A percentile compares a stretch with the other conserved stretches of the same genome.
Conservation (phyloP, 2,888 invertebrate species). For the Molorchus minor region DNA sequence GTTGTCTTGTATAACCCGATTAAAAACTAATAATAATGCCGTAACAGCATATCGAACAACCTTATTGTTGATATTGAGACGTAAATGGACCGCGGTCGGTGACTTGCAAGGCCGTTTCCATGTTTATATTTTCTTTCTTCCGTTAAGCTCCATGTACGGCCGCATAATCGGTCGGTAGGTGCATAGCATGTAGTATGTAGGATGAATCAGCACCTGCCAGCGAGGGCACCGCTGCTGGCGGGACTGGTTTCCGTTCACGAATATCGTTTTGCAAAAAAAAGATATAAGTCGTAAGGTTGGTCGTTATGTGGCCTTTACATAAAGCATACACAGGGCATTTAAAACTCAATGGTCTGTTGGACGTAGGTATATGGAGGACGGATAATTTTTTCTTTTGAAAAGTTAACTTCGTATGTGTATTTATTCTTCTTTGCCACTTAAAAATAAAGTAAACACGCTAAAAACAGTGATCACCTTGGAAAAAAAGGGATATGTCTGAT, state of each 20-base stretch:
- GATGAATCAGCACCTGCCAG: conserved; percentile 19
- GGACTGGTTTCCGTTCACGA: conserved; percentile 3
- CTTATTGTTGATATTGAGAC: conserved; percentile 21
- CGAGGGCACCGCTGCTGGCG: background rate
- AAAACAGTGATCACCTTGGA: no score
- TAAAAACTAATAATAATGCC: background rate
- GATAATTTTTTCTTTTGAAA: no score
- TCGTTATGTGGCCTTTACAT: no score
- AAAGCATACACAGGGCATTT: no score
- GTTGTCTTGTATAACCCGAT: background rate
- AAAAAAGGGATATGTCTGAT: no score
- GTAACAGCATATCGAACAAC: background rate
- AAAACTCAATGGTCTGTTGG: no score
- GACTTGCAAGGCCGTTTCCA: conserved; percentile 29
- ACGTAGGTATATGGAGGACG: no score
- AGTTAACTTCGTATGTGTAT: no score
- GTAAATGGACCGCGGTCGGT: conserved; percentile 27
- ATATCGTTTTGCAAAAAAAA: background rate
- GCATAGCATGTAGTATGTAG: conserved; percentile 8
- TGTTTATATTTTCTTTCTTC: conserved; percentile 17
- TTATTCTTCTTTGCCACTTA: no score
- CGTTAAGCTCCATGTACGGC: conserved; percentile 24
- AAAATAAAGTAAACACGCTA: no score
- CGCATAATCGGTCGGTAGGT: background rate
- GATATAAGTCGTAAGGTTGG: no score